Conservation (phyloP, 2,113 vertebrate species). For the Ctenomys sociabilis region DNA sequence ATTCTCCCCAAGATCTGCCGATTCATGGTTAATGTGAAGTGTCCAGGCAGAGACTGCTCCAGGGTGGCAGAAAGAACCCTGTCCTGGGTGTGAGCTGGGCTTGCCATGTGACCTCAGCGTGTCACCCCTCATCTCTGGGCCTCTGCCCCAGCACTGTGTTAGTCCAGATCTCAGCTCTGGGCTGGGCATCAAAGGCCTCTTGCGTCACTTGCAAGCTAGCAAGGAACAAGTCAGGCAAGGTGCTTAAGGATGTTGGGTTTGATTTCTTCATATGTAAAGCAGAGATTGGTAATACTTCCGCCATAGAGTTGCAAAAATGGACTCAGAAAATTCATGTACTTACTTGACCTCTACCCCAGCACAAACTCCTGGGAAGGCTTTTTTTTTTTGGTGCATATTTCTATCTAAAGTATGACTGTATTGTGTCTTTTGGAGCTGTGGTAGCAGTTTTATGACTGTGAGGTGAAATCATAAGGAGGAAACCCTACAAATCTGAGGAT, state of each 20-base stretch:
- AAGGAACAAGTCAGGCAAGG: background rate
- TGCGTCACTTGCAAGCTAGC: background rate
- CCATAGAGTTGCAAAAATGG: background rate
- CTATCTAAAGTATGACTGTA: background rate
- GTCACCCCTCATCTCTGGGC: background rate
- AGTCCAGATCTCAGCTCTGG: background rate
- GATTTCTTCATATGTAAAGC: constrained; percentile 28
- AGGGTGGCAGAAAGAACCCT: background rate
- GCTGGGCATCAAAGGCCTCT: background rate
- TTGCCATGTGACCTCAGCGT: background rate
- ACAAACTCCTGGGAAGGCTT: background rate
- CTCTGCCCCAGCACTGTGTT: background rate
- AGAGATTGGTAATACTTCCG: background rate
- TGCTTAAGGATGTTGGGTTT: background rate
- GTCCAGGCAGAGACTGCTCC: background rate
- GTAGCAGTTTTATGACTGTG: background rate
- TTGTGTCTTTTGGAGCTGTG: background rate
- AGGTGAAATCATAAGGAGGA: background rate
- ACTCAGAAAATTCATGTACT: background rate
- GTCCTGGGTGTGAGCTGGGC: background rate
- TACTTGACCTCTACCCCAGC: background rate
- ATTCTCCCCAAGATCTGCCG: background rate
- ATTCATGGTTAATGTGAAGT: background rate
- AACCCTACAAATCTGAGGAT: background rate
- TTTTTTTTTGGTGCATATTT: background rate